phyloP scores from a whole-genome alignment of 1,140 invertebrate species.

The Pseudomyrmex pallidus region DNA sequence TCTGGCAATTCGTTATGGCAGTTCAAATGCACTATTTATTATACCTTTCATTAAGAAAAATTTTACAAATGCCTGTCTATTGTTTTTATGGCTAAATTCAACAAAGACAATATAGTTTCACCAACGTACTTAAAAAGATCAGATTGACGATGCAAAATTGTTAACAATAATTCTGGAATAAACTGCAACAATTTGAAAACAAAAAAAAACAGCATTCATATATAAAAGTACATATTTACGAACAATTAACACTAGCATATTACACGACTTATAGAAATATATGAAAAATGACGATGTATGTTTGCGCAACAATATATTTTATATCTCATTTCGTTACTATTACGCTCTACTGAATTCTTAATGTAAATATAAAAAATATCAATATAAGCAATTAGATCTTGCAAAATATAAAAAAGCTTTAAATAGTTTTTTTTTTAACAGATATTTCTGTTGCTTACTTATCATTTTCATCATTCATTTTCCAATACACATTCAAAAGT shows the following conservation, averaged over 20 bases:
- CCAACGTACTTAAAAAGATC: background rate
- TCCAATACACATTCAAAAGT: background rate
- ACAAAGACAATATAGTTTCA: background rate
- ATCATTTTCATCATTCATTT: background rate
- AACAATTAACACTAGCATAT: conserved; percentile 19
- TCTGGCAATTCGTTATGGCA: conserved; percentile 39
- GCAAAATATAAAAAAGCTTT: conserved; percentile 1
- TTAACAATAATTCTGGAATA: conserved; percentile 10
- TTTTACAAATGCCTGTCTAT: conserved; percentile 28
- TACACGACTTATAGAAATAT: conserved; percentile 9
- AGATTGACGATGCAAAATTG: conserved; percentile 27
- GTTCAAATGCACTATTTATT: background rate
- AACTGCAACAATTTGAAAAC: conserved; percentile 1
- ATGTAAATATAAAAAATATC: no score
- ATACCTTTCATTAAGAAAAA: background rate
- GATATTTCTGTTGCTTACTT: background rate
- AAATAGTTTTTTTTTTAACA: background rate
- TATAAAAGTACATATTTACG: background rate
- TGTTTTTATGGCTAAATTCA: background rate
- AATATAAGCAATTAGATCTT: no score
- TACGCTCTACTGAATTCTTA: no score
- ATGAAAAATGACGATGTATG: background rate
- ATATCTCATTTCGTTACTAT: no score
- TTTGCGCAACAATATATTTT: no score
- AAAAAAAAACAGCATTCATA: background rate